These are phyloP conservation scores for Helostoma temminkii DNA, from an alignment of 2,797 vertebrate genomes.

Conservation along the genomic window DNA sequence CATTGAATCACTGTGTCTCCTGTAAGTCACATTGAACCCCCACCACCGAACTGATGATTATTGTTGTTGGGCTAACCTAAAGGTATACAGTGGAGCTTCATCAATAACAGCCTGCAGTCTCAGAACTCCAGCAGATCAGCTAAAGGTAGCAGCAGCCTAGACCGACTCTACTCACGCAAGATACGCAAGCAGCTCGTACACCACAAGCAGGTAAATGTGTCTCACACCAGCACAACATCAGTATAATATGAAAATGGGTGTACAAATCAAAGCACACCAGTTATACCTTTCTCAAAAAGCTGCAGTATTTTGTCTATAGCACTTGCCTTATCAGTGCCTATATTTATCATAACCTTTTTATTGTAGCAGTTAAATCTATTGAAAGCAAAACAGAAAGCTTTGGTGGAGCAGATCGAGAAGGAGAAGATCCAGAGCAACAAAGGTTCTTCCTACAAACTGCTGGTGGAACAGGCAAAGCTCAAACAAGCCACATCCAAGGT, in stretches of 20 bases:
- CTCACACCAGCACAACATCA: background rate
- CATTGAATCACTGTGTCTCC: background rate
- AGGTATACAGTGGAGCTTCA: conserved; percentile 99
- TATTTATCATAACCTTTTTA: conserved; percentile 77
- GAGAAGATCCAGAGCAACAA: conserved; percentile 99
- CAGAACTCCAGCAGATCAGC: conserved; percentile 91
- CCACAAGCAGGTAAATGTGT: conserved; percentile 97
- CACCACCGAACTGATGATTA: background rate
- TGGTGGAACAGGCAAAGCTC: conserved; percentile 99
- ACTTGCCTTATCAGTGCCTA: conserved; percentile 23
- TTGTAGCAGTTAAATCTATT: conserved; percentile 98
- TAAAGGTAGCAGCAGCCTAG: conserved; percentile 96
- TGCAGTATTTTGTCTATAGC: background rate
- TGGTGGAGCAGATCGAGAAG: conserved; percentile 99
- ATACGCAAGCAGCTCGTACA: conserved; percentile 98
- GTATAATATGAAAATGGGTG: background rate
- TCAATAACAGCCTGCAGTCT: conserved; percentile 97
- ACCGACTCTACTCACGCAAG: conserved; percentile 97
- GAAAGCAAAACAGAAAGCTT: conserved; percentile 99
- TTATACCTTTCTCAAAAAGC: background rate
- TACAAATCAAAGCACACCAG: background rate
- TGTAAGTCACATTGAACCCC: no score
- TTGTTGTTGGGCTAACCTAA: conserved; percentile 4
- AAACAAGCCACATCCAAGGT: conserved; percentile 99
- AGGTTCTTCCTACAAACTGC: conserved; percentile 98